These are phyloP conservation scores for Lasius fuliginosus DNA, from an alignment of 2,888 invertebrate species.

Conservation along the genomic window DNA sequence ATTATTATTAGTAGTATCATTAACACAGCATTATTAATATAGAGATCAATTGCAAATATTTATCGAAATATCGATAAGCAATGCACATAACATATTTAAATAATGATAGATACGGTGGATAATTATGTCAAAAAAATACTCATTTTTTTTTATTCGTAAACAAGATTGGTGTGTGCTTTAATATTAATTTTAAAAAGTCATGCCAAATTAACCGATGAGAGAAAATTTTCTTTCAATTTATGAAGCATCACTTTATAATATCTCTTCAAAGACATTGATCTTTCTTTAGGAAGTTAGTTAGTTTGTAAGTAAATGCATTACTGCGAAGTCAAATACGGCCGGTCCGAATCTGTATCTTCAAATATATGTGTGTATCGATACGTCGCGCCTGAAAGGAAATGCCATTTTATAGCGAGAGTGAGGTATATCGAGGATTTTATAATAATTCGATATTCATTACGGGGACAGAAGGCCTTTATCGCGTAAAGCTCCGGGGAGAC, in stretches of 20 bases:
- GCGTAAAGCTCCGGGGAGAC: conserved; percentile 20
- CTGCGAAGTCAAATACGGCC: not conserved
- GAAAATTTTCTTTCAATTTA: not conserved
- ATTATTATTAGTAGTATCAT: not conserved
- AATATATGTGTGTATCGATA: not conserved
- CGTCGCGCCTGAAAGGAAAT: conserved; percentile 14
- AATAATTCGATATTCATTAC: conserved; percentile 61
- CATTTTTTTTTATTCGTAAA: not conserved
- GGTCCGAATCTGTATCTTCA: not conserved
- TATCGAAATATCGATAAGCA: not conserved
- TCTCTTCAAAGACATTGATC: not conserved
- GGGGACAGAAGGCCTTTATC: conserved; percentile 15
- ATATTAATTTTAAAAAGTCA: not conserved
- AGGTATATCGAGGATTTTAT: conserved; percentile 58
- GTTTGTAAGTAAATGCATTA: conserved; percentile 4
- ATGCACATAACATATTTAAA: not conserved
- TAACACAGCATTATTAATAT: not conserved
- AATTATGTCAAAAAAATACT: not conserved
- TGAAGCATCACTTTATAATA: not conserved
- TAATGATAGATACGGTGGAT: not conserved
- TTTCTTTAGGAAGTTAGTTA: not conserved
- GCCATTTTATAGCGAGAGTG: conserved; percentile 12
- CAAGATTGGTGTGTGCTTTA: not conserved
- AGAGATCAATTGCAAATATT: not conserved
- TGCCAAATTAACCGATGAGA: not conserved